Percentiles rank a stretch among this genome's conserved stretches.
Evolutionary conservation across 1,140 invertebrate genomes (phyloP).

Genomic region (Mamestra configurata): DNA sequence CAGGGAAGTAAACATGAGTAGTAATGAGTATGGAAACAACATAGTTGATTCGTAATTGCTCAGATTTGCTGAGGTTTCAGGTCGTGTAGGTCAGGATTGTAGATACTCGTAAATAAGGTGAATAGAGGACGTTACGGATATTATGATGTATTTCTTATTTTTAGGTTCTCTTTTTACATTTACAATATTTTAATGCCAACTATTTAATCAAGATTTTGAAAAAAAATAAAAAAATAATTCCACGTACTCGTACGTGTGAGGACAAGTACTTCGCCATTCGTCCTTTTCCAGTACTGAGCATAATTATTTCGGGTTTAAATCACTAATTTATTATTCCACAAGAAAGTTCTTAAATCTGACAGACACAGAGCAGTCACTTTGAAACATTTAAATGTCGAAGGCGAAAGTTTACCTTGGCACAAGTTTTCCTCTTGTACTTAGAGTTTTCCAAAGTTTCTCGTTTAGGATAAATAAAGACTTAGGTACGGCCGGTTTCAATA

Average conservation of each 20-base stretch:
- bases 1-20: background rate
- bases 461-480: background rate
- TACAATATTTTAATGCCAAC: no score
- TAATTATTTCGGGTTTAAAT: background rate
- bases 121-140: background rate
- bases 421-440: slow-evolving; percentile 9
- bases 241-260: no score
- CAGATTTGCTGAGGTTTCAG: background rate
- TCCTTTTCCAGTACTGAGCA: background rate
- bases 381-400: slow-evolving; percentile 43
- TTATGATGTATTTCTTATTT: no score
- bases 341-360: slow-evolving; percentile 17
- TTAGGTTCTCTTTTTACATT: no score
- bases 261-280: background rate
- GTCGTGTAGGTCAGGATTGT: background rate
- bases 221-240: no score
- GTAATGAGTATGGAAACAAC: background rate
- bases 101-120: slow-evolving; percentile 6
- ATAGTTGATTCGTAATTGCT: background rate
- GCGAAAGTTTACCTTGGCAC: slow-evolving; percentile 28
- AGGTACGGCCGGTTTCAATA: no score
- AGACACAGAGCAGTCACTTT: slow-evolving; percentile 6
- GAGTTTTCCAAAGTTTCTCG: slow-evolving; percentile 7
- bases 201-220: no score
- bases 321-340: background rate